Percentiles rank a stretch among this genome's conserved stretches.
Conservation (phyloP, 2,113 vertebrate species). For the Sylvilagus bachmani region DNA sequence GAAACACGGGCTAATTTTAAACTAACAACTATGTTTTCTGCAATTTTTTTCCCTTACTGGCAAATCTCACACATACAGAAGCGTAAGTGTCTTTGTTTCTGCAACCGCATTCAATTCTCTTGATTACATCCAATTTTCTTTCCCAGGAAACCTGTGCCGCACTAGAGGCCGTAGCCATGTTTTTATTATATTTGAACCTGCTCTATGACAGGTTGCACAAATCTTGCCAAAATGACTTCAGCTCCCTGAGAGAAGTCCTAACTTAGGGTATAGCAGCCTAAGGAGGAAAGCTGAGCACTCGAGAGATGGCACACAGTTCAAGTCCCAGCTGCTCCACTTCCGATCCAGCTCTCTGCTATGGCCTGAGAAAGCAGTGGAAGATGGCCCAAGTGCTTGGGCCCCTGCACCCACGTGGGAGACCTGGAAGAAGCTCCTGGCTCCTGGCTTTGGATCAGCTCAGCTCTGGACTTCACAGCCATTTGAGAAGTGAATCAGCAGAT, state of each 20-base stretch:
- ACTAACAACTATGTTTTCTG: not conserved
- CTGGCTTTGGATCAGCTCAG: too few relatives aligned
- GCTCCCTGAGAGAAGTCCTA: not conserved
- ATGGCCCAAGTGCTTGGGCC: too few relatives aligned
- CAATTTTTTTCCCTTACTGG: conserved; percentile 15
- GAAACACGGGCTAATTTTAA: not conserved
- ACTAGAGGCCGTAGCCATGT: not conserved
- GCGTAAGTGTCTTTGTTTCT: conserved; percentile 51
- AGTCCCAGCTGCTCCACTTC: too few relatives aligned
- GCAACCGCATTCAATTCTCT: conserved; percentile 23
- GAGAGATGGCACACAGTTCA: too few relatives aligned
- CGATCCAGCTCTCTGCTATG: too few relatives aligned
- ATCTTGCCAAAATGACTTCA: not conserved
- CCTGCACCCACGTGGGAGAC: too few relatives aligned
- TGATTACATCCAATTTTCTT: conserved; percentile 34
- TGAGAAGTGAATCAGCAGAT: too few relatives aligned
- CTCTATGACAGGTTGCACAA: not conserved
- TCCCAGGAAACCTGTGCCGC: conserved; percentile 14
- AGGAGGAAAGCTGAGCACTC: not conserved
- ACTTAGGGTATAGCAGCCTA: not conserved
- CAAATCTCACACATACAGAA: conserved; percentile 10
- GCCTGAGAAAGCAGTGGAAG: too few relatives aligned
- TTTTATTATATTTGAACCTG: not conserved
- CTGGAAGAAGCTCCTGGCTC: too few relatives aligned
- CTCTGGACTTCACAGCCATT: too few relatives aligned